Base-by-base conservation (phyloP, 2,113 vertebrate species). In the Clarias gariepinus region DNA sequence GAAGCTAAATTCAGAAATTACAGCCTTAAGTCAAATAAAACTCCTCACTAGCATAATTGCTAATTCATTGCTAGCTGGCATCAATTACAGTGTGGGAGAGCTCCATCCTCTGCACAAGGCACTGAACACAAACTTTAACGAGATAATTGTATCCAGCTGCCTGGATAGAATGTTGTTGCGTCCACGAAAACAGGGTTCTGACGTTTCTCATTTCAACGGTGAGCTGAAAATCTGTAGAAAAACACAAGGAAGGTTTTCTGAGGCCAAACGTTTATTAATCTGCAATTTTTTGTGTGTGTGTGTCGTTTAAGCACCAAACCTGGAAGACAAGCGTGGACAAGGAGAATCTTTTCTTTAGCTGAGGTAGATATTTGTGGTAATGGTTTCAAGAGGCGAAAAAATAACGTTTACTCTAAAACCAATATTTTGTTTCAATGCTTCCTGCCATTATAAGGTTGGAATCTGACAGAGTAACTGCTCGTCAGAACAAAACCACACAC, bases 71-170 rank as follows among this genome's bases (percentile, higher is more conserved):
- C 60, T 82, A 85, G 52, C 64, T 58, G 41, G 76, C 77, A 84
- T 76, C 80, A 81, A 83, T 82, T 76, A 87, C 21, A 21, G 63
- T 53, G 41, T 64, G 81, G 81, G 81, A 82, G n/a, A 69, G 66
- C 82, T 53, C 82, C 57, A 71, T 85, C 55, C 57, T 58, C 55
- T 36, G 23, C 71, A 36, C 81, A 64, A 74, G 85, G 74, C 63
- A 71, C 33, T 19, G 85, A 76, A 69, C 76, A 77, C 18, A 41
- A 47, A 53, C 71, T 78, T 78, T 84, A 89, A 86, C 21, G 15
- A 68, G 55, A 64, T 47, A 90, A 94, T 92, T 66, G 68, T 81
- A 47, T 91, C 92, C 94, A 95, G 91, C 94, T 95, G 92, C 86
- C 78, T 86, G 73, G 82, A 85, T 52, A 73, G 74, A 47, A 58